A percentile compares a stretch with the other conserved stretches of the same genome.
phyloP scores from a whole-genome alignment of 2,888 invertebrate species.

The Sipha maydis region DNA sequence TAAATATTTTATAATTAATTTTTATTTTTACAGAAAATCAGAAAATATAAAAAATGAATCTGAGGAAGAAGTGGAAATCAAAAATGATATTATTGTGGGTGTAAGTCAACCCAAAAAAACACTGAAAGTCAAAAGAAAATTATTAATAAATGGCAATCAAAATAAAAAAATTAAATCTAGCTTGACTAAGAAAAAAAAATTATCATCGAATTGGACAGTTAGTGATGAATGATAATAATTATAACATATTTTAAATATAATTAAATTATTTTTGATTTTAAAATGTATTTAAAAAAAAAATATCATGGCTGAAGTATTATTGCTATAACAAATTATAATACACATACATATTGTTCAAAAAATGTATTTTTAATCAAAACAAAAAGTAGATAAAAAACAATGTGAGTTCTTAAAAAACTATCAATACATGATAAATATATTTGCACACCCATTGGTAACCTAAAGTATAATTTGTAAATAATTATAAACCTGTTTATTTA shows the following conservation, averaged over 20 bases:
- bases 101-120: background rate
- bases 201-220: slow-evolving; percentile 43
- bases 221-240: slow-evolving; percentile 16
- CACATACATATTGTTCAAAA: slow-evolving; percentile 8
- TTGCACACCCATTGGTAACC: slow-evolving; percentile 50
- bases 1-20: background rate
- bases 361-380: slow-evolving; percentile 9
- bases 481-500: background rate
- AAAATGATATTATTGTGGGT: slow-evolving; percentile 21
- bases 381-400: slow-evolving; percentile 41
- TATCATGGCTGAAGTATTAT: no score
- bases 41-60: slow-evolving; percentile 46
- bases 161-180: slow-evolving; percentile 18
- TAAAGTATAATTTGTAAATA: slow-evolving; percentile 16
- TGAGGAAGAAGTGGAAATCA: slow-evolving; percentile 27
- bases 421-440: slow-evolving; percentile 12
- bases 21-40: slow-evolving; percentile 31
- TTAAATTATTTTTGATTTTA: no score
- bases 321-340: background rate
- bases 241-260: no score
- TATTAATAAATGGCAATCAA: background rate
- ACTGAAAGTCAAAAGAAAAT: slow-evolving; percentile 43
- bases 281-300: no score
- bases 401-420: slow-evolving; percentile 20
- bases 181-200: slow-evolving; percentile 24